Percentiles rank a stretch among this genome's conserved stretches.
Conservation (phyloP, 2,888 invertebrate genomes). For the Synanthedon myopaeformis region DNA sequence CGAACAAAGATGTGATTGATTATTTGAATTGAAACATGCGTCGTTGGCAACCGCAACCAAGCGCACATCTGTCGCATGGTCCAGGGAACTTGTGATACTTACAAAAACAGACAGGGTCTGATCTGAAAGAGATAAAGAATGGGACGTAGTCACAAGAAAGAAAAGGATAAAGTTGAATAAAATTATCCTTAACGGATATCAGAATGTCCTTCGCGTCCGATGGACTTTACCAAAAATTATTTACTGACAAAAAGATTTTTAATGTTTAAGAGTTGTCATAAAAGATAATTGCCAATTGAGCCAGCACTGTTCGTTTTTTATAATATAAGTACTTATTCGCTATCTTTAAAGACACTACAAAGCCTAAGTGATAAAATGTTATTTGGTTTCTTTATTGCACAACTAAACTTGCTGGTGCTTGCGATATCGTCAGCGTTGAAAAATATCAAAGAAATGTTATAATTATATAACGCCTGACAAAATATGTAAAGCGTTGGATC, state of each 20-base stretch:
- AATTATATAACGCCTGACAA: no score
- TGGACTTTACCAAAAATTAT: constrained; percentile 24
- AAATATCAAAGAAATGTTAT: no score
- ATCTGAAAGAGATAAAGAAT: constrained; percentile 35
- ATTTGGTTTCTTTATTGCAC: no score
- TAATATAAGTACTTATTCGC: no score
- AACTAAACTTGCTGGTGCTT: no score
- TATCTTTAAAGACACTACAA: no score
- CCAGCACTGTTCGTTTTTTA: neutral
- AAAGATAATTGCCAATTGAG: constrained; percentile 16
- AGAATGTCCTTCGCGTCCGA: constrained; percentile 37
- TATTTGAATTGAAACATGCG: constrained; percentile 61
- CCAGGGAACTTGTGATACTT: constrained; percentile 54
- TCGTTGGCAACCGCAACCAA: constrained; percentile 62
- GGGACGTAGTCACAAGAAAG: constrained; percentile 13
- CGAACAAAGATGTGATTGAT: constrained; percentile 65
- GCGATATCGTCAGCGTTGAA: no score
- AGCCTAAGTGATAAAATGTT: no score
- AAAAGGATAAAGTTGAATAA: constrained; percentile 32
- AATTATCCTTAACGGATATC: constrained; percentile 35
- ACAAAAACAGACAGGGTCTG: constrained; percentile 55
- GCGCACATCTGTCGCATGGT: constrained; percentile 68
- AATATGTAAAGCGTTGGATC: no score
- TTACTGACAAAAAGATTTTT: constrained; percentile 21
- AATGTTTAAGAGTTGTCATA: constrained; percentile 26